Evolutionary conservation across 2,888 invertebrate species (phyloP).

Genomic region (Chrysolina oricalcia): DNA sequence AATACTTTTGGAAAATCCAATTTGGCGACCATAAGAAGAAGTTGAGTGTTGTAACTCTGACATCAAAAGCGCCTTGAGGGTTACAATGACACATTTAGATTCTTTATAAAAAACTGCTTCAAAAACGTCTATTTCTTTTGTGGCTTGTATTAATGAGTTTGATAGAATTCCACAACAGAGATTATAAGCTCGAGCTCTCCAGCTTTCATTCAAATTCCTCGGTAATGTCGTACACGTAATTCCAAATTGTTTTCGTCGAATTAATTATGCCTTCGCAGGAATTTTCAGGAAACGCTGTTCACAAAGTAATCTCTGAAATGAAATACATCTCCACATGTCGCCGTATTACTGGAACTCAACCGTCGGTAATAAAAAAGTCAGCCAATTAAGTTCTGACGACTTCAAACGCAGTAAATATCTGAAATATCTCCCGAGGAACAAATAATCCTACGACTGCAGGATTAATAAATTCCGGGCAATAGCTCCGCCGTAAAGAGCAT

Average conservation of each 20-base stretch:
- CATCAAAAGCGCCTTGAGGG: too few relatives aligned
- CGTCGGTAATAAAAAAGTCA: conserved; percentile 19
- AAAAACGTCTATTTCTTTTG: too few relatives aligned
- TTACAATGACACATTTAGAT: too few relatives aligned
- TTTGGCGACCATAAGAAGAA: too few relatives aligned
- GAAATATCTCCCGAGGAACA: conserved; percentile 46
- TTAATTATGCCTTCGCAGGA: neutral
- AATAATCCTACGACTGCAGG: conserved; percentile 44
- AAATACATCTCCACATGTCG: conserved; percentile 24
- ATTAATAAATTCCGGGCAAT: conserved; percentile 46
- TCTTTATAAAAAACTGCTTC: too few relatives aligned
- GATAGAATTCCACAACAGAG: too few relatives aligned
- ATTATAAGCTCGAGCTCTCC: too few relatives aligned
- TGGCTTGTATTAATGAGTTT: too few relatives aligned
- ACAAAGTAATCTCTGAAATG: conserved; percentile 1
- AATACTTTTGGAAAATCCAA: too few relatives aligned
- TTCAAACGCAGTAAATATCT: conserved; percentile 45
- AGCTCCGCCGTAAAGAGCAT: conserved; percentile 46
- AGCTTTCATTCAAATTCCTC: neutral
- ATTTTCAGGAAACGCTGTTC: neutral
- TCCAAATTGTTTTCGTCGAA: neutral
- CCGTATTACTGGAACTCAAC: conserved; percentile 15
- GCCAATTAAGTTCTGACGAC: conserved; percentile 29
- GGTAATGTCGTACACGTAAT: neutral
- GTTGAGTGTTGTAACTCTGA: too few relatives aligned